Percentiles rank a stretch among this genome's conserved stretches.
Evolutionary conservation across 2,113 vertebrate genomes (phyloP).

Genomic region (Toxotes chatareus): DNA sequence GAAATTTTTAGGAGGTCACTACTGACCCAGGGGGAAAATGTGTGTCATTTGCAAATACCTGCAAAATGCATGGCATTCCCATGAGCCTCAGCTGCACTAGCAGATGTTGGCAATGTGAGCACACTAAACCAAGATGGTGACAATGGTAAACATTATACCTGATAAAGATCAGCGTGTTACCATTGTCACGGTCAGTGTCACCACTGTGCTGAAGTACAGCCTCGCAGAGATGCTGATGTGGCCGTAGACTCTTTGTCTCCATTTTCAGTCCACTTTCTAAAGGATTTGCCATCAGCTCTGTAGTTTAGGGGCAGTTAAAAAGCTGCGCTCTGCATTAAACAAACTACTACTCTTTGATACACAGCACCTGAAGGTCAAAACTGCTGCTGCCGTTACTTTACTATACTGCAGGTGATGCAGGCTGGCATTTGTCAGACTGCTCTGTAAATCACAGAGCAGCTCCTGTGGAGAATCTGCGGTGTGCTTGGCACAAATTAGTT

Average conservation of each 20-base stretch:
- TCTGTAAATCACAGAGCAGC: conserved; percentile 1
- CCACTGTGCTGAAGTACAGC: no score
- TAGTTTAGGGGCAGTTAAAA: neutral
- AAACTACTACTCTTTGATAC: neutral
- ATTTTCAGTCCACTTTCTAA: neutral
- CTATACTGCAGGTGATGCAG: neutral
- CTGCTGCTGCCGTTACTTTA: neutral
- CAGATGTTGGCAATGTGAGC: no score
- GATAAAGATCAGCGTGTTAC: no score
- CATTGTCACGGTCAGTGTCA: no score
- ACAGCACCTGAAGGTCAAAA: neutral
- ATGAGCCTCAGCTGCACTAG: no score
- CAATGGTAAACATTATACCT: no score
- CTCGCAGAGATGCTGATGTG: no score
- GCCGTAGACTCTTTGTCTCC: no score
- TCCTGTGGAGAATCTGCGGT: neutral
- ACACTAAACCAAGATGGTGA: no score
- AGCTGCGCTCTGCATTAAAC: neutral
- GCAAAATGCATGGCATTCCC: no score
- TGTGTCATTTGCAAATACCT: neutral
- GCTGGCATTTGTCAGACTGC: neutral
- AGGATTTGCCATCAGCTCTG: neutral
- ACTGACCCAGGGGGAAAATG: neutral
- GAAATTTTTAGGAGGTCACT: neutral
- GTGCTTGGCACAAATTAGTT: neutral